Evolutionary conservation across 2,113 vertebrate genomes (phyloP).

Genomic region (Nyctibius bracteatus): DNA sequence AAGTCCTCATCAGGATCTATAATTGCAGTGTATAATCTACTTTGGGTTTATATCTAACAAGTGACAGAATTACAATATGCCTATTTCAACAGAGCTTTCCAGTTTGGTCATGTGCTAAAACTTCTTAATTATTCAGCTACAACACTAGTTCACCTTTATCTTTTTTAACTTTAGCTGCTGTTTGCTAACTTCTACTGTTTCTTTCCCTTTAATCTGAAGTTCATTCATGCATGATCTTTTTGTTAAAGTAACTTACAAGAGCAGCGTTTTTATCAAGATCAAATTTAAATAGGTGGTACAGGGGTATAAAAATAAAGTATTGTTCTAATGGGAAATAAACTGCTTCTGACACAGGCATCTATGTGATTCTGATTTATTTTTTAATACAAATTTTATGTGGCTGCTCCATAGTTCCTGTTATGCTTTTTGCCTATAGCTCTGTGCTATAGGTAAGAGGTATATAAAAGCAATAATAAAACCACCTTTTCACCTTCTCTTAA

Average conservation of each 20-base stretch:
- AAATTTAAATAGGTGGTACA: neutral
- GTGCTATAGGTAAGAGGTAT: neutral
- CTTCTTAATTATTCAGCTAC: neutral
- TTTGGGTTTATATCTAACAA: neutral
- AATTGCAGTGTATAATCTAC: neutral
- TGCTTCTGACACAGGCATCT: neutral
- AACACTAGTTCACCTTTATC: fast-evolving
- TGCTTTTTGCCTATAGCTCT: neutral
- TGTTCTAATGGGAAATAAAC: neutral
- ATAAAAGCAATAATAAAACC: neutral
- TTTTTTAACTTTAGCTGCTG: neutral
- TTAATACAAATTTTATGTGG: neutral
- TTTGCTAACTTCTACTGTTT: neutral
- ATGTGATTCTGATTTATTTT: neutral
- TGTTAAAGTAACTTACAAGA: neutral
- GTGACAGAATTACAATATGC: neutral
- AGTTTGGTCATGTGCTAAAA: neutral
- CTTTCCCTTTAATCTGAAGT: neutral
- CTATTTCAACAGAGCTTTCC: neutral
- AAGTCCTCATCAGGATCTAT: neutral
- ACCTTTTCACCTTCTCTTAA: neutral
- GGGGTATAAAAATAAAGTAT: neutral
- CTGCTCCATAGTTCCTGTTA: neutral
- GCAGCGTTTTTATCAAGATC: neutral
- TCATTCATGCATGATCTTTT: neutral